phyloP scores from a whole-genome alignment of 2,113 vertebrate species.

The Tetrao urogallus region DNA sequence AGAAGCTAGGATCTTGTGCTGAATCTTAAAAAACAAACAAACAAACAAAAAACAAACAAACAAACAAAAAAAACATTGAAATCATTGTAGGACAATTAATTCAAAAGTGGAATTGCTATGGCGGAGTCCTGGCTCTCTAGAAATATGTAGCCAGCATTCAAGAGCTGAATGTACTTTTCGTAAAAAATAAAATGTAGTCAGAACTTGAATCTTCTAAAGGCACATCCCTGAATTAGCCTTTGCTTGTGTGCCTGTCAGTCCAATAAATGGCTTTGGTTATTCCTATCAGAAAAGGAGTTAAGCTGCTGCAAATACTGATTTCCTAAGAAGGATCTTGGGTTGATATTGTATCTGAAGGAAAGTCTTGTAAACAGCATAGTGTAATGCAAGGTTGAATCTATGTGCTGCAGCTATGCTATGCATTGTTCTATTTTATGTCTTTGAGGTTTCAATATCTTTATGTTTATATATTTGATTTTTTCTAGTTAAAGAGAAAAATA shows the following conservation, averaged over 20 bases:
- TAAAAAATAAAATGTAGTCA: neutral
- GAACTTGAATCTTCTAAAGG: neutral
- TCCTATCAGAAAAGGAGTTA: neutral
- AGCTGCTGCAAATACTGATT: neutral
- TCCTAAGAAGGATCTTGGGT: neutral
- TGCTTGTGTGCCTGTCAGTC: neutral
- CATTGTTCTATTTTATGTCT: accelerated
- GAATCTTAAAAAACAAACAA: neutral
- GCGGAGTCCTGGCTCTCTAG: neutral
- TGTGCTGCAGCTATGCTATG: neutral
- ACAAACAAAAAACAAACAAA: neutral
- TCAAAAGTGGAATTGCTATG: neutral
- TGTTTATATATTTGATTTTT: neutral
- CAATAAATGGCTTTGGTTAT: neutral
- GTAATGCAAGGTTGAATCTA: neutral
- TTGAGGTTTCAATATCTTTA: neutral
- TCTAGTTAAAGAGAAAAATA: neutral
- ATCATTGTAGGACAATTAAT: neutral
- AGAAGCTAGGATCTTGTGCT: neutral
- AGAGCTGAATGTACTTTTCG: neutral
- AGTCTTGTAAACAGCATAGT: neutral
- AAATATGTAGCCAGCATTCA: neutral
- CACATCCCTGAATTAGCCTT: neutral
- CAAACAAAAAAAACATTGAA: neutral
- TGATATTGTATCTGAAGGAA: neutral